phyloP scores from a whole-genome alignment of 2,797 vertebrate species.

The Hirundo rustica region DNA sequence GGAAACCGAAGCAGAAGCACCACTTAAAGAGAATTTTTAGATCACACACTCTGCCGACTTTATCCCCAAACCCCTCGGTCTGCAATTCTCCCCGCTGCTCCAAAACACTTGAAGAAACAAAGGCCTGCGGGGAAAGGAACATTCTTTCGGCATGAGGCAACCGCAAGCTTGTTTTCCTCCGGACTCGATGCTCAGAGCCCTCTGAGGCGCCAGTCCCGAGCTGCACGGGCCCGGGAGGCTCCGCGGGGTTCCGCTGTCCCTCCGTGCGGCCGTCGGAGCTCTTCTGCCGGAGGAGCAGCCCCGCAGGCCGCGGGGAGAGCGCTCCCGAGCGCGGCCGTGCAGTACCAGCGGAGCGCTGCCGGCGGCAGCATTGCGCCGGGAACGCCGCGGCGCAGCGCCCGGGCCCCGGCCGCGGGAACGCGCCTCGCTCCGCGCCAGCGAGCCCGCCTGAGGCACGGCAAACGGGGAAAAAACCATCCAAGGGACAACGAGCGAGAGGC shows the following conservation, averaged over 20 bases:
- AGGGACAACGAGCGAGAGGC: neutral
- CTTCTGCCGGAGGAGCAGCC: no score
- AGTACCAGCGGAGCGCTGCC: constrained; percentile 68
- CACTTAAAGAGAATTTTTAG: neutral
- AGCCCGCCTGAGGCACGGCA: no score
- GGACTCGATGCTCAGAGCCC: neutral
- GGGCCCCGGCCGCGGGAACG: no score
- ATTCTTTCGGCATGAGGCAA: constrained; percentile 40
- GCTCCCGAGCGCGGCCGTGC: neutral
- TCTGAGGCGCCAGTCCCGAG: no score
- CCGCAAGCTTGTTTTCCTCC: neutral
- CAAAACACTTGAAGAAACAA: neutral
- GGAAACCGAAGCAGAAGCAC: neutral
- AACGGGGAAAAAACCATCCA: neutral
- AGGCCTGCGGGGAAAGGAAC: constrained; percentile 8
- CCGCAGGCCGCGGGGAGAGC: no score
- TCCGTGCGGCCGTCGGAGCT: neutral
- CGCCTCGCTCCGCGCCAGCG: no score
- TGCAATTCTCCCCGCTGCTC: neutral
- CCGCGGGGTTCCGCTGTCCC: neutral
- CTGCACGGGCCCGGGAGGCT: no score
- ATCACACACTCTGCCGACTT: neutral
- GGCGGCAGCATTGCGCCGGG: constrained; percentile 86
- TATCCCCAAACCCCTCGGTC: neutral
- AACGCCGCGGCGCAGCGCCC: constrained; percentile 28